Evolutionary conservation across 2,888 invertebrate genomes (phyloP).

Genomic region (Dione juno): DNA sequence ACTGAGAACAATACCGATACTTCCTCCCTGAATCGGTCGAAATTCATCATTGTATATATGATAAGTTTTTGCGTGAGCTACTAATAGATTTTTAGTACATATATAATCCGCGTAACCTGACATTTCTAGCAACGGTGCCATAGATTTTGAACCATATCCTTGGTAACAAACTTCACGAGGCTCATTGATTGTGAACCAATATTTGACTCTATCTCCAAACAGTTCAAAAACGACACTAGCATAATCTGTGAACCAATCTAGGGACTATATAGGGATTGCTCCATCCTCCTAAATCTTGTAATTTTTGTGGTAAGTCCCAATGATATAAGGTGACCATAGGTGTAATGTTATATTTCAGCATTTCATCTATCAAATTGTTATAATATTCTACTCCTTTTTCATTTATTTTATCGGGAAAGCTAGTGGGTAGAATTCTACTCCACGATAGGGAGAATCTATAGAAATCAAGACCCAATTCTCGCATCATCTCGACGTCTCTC

Average conservation of each 20-base stretch:
- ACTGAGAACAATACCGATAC: conserved; percentile 48
- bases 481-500: conserved; percentile 69
- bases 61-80: conserved; percentile 76
- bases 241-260: conserved; percentile 67
- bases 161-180: conserved; percentile 57
- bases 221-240: conserved; percentile 59
- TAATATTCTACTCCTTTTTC: conserved; percentile 56
- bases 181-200: conserved; percentile 82
- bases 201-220: conserved; percentile 66
- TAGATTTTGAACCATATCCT: conserved; percentile 60
- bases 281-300: conserved; percentile 78
- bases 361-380: conserved; percentile 71
- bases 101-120: conserved; percentile 69
- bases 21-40: conserved; percentile 52
- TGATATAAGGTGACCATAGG: conserved; percentile 80
- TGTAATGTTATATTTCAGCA: conserved; percentile 78
- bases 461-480: conserved; percentile 63
- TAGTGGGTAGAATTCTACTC: conserved; percentile 83
- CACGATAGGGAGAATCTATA: conserved; percentile 84
- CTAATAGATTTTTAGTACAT: conserved; percentile 67
- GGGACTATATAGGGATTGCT: conserved; percentile 61
- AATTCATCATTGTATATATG: conserved; percentile 59
- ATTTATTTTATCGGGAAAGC: conserved; percentile 74
- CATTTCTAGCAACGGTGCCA: conserved; percentile 54
- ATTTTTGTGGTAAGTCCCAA: conserved; percentile 70